Base-by-base conservation (phyloP, 2,888 invertebrate species). In the Catotricha subobsoleta region DNA sequence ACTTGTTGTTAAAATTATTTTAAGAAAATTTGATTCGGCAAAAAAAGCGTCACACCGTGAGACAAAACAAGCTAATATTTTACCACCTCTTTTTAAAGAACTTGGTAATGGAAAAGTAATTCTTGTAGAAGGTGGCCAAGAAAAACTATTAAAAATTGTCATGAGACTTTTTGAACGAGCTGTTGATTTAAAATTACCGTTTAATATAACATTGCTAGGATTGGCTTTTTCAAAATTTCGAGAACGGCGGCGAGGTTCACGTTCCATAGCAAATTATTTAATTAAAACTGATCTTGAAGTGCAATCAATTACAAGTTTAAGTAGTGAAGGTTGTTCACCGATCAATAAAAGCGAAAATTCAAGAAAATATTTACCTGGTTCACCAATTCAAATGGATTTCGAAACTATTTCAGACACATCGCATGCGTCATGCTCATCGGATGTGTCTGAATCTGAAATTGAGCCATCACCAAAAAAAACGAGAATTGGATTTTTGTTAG, bases 151-250 rank as follows among this genome's bases (percentile, higher is more conserved):
- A 51, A 68, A 67, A 42, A 69, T 74, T 43, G 70, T 80, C 44
- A 80, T 81, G 79, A 72, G 73, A 53, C 66, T 83, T 49, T 82
- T 82, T 54, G 75, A 76, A 55, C 74, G 80, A 54, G 68, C 77
- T 45, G 74, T 82, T 43, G 74, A 80, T 54, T 66, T 76, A 48
- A 67, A 70, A 21, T 75, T 76, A 62, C 77, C 80, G 46, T 84
- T 80, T 63, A 81, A 81, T 60, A 73, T 84, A 51, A 83, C 82
- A 1, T 62, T 83, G 41, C 66, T 84, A 44, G 84, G 83, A n/a
- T 64, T 83, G 52, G 79, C 81, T 16, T 83, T 83, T 56, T 80
- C 80, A 2, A 83, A 83, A 58, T 83, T 84, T 54, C 75, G 76
- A 50, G 81, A 78, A 49, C 67, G 74, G 44, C 73, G 72, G 56